Conservation (phyloP, 2,888 invertebrate species). For the Lasioglossum morio region DNA sequence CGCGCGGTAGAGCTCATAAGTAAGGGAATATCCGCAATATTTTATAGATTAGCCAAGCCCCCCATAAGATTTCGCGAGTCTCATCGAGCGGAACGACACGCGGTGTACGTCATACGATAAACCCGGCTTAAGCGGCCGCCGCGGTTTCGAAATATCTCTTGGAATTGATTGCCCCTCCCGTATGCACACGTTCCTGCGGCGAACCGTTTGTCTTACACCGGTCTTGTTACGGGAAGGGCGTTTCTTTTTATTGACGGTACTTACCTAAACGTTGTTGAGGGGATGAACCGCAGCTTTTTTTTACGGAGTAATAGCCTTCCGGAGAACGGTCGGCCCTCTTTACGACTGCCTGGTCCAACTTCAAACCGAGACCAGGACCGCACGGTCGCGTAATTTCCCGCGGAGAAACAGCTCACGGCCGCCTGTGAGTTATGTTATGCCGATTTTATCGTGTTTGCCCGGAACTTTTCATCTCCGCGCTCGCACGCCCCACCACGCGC, state of each 20-base stretch:
- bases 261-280: constrained; percentile 28
- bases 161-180: constrained; percentile 51
- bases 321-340: constrained; percentile 21
- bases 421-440: constrained; percentile 27
- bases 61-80: constrained; percentile 58
- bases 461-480: constrained; percentile 34
- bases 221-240: constrained; percentile 19
- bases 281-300: constrained; percentile 45
- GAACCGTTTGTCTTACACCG: constrained; percentile 37
- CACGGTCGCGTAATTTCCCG: constrained; percentile 22
- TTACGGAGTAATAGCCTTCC: constrained; percentile 32
- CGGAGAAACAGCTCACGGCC: not conserved
- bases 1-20: constrained; percentile 23
- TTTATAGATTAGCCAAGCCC: constrained; percentile 51
- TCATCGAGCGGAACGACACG: constrained; percentile 59
- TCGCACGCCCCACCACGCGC: not conserved
- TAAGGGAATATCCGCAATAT: constrained; percentile 51
- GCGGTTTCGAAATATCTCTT: constrained; percentile 53
- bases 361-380: constrained; percentile 5
- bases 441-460: constrained; percentile 25
- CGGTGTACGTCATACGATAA: constrained; percentile 52
- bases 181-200: constrained; percentile 43
- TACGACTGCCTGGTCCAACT: constrained; percentile 18
- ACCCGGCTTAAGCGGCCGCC: constrained; percentile 49
- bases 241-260: constrained; percentile 47